Evolutionary conservation across 2,113 vertebrate genomes (phyloP), one percentile per base, ranked within the genome.

Genomic region (Zosterops borbonicus): DNA sequence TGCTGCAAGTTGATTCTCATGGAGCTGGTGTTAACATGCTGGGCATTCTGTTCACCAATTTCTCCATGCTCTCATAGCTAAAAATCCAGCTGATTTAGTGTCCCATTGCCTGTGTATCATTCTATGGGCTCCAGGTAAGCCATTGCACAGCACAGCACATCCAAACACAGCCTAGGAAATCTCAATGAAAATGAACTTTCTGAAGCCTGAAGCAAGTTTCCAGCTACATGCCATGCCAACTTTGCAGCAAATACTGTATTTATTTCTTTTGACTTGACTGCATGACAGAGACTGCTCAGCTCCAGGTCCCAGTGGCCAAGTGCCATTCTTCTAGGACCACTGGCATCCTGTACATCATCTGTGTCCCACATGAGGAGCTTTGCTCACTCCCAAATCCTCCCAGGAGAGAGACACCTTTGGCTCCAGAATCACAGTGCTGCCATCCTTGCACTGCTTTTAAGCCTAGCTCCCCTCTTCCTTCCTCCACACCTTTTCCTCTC

Each of bases 91-190:
- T 17, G 24, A 12, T 63, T 53, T 60, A 14, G 33, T 33, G 76
- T n/a, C 31, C 60, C 1, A 0, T 31, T 84, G 47, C 39, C 56
- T 42, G 27, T 0, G 0, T 42, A 3, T 74, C 21, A 2, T 58
- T 74, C 31, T 22, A 11, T 17, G 42, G 29, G 14, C 35, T 58
- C n/a, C 5, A 15, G 31, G 56, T 44, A 14, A 25, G 35, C 65
- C 5, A 7, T 1, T 27, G 79, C 39, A 5, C 3, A 16, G 75
- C 35, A 5, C 2, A 16, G n/a, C 27, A 12, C 9, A 5, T 56
- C 69, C 69, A 22, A 67, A 42, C 15, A 12, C 21, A 73, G 41
- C 35, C 37, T 4, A 22, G 33, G 42, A 64, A 64, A 85, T 59
- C 70, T 37, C 53, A 39, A 12, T 22, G 62, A 41, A 49, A 87